Evolutionary conservation across 2,888 invertebrate species (phyloP).

Genomic region (Xanthorhoe spadicearia): DNA sequence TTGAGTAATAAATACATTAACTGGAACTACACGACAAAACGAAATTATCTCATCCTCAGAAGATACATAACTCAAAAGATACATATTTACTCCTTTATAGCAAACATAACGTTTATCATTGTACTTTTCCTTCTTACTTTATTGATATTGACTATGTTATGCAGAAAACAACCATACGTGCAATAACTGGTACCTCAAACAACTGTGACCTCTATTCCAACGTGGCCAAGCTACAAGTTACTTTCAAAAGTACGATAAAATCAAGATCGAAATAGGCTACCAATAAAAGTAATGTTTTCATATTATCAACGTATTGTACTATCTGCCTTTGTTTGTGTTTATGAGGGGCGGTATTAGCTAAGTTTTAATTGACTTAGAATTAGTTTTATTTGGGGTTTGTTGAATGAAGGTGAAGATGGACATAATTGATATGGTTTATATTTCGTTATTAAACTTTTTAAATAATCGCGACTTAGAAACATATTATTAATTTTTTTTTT

Average conservation of each 20-base stretch:
- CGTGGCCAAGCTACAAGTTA: not conserved
- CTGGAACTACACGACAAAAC: not conserved
- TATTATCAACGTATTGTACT: constrained; percentile 43
- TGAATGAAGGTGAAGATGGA: constrained; percentile 17
- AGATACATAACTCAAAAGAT: constrained; percentile 15
- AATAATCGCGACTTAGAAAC: no score
- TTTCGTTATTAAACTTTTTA: no score
- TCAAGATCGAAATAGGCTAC: constrained; percentile 36
- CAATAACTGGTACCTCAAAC: constrained; percentile 17
- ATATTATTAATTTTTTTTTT: no score
- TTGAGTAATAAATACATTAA: not conserved
- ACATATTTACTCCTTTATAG: constrained; percentile 10
- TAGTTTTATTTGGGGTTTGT: constrained; percentile 41
- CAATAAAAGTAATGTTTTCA: constrained; percentile 43
- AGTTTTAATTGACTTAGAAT: constrained; percentile 47
- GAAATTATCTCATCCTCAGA: not conserved
- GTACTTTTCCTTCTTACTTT: constrained; percentile 24
- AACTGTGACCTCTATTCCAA: constrained; percentile 2
- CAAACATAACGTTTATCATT: constrained; percentile 11
- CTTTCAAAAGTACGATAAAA: constrained; percentile 33
- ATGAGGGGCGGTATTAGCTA: constrained; percentile 37
- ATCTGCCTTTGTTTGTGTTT: constrained; percentile 42
- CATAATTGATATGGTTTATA: not conserved
- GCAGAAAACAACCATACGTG: constrained; percentile 25
- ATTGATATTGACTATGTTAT: constrained; percentile 30